phyloP scores from a whole-genome alignment of 2,797 vertebrate species.

The Phylloscopus collybita region DNA sequence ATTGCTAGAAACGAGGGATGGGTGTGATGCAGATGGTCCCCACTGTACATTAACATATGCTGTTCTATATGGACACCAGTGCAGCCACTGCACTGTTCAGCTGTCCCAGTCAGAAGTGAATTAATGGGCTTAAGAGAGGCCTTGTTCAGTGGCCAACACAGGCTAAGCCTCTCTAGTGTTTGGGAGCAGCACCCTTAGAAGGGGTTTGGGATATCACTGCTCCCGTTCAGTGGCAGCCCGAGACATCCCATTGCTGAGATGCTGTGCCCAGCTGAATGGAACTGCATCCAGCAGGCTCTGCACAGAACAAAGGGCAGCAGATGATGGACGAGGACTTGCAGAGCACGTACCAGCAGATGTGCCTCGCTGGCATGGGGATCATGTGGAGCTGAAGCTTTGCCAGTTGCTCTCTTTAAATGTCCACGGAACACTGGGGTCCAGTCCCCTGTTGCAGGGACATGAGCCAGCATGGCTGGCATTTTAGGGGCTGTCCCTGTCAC shows the following conservation, averaged over 20 bases:
- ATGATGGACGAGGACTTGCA: slow-evolving; percentile 14
- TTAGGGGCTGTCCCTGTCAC: neutral
- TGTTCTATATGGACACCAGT: neutral
- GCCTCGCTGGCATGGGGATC: neutral
- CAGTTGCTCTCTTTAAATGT: neutral
- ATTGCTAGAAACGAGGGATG: neutral
- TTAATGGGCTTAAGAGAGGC: neutral
- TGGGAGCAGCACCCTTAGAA: neutral
- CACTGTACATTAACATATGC: neutral
- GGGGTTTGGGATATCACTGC: neutral
- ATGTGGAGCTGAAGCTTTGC: slow-evolving; percentile 6
- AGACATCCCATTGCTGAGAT: neutral
- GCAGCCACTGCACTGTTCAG: neutral
- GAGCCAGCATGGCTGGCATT: neutral
- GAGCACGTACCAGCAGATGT: slow-evolving; percentile 12
- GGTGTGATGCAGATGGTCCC: neutral
- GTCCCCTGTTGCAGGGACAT: neutral
- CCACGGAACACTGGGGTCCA: neutral
- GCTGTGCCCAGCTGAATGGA: neutral
- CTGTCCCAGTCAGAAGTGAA: neutral
- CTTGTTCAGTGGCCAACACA: neutral
- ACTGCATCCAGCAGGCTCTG: slow-evolving; percentile 8
- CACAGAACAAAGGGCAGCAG: slow-evolving; percentile 10
- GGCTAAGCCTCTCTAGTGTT: neutral
- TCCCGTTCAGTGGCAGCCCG: neutral